Base-by-base conservation (phyloP, 2,797 vertebrate genomes). In the Gallirallus australis region DNA sequence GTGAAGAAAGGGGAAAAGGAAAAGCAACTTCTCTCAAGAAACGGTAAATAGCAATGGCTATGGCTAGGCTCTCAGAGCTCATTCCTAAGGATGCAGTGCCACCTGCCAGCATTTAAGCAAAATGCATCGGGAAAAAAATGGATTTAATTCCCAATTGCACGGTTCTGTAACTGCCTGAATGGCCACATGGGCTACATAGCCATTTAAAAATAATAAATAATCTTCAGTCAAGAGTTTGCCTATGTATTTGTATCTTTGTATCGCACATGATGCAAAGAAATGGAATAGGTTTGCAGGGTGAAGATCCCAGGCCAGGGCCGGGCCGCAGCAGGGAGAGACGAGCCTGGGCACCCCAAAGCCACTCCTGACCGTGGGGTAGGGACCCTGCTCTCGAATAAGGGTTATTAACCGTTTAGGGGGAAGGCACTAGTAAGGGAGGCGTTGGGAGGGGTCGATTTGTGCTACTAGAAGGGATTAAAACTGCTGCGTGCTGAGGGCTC, bases 31-130 rank as follows among this genome's bases (percentile, higher is more conserved):
- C 6, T 3, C 5, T 6, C 17, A 20, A 20, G 35, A 61, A 63
- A 39, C 1, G 8, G 11, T 3, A 59, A n/a, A 37, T 6, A 20
- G 19, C 25, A 53, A 18, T 64, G 42, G 24, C 50, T 21, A 37
- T 5, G 30, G 10, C 18, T 25, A 23, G 0, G 3, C 21, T 79
- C 71, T 52, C 61, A 10, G 31, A 31, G 59, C 65, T 95, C 77
- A 97, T 98, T 98, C 97, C 95, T 97, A 94, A 95, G 97, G 95
- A 93, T 91, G 93, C 94, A 95, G 96, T 96, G 98, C 98, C 98
- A 98, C 97, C 98, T 98, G 96, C 95, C 97, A 98, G 96, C 82
- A 82, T 91, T 87, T 65, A 47, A 48, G 79, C 80, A 94, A 97
- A 98, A 86, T 52, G 50, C 98, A 97, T 2, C 4, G 31, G 50